Evolutionary conservation across 2,113 vertebrate species (phyloP), one percentile per base, ranked within the genome.

Genomic region (Clarias gariepinus): DNA sequence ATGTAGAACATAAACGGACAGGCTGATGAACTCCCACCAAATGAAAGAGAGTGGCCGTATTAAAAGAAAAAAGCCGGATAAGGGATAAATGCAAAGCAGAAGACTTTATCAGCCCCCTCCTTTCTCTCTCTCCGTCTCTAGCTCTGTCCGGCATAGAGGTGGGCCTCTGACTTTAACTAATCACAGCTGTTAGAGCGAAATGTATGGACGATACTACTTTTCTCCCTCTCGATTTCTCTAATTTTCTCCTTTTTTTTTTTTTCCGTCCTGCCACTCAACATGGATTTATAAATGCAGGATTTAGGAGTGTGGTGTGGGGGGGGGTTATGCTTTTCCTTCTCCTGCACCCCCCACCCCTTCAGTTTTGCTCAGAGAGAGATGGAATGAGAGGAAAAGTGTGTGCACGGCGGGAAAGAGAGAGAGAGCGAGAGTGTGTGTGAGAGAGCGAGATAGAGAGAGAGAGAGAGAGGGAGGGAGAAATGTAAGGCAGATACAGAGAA

Each of bases 101-200:
- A 81, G 85, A 88, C 90, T 92, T 92, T 89, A 55, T 81, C 58
- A 58, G n/a, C n/a, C 53, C 82, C 64, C 60, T 71, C 66, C 21
- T 86, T 66, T 41, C 71, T 69, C 69, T 55, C 68, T 86, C 81
- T 85, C 69, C 85, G 86, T 82, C 53, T 73, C 63, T 69, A 18
- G 16, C 41, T 12, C 52, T 52, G 61, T 82, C 87, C 33, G 90
- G 91, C 90, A 89, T 92, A 91, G 91, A 87, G 90, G 91, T 89
- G 92, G 90, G 93, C 92, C 94, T 93, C 94, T 92, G 88, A 93
- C 92, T 93, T 94, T 95, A 94, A 94, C 92, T 91, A 94, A 93
- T 95, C 93, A 92, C 93, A 94, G 95, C 94, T 95, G 94, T 94
- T 92, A 78, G 92, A 92, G 93, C 92, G 7, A 94, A 95, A 95